These are phyloP conservation scores for Thecocarcelia acutangulata DNA, from an alignment of 2,888 invertebrate species.

Conservation along the genomic window DNA sequence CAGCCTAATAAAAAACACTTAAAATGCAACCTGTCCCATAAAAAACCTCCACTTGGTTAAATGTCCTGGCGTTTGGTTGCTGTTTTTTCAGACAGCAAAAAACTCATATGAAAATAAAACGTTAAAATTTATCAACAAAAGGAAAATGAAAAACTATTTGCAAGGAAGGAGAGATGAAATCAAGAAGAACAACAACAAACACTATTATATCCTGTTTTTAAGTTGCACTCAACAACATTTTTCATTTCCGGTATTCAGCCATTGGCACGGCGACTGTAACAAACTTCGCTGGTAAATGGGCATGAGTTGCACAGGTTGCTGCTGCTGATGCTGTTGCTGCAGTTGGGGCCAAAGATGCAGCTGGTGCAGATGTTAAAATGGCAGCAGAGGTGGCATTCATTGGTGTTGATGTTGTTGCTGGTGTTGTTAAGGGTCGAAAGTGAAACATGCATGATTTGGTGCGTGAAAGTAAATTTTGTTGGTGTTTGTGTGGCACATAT, in stretches of 20 bases:
- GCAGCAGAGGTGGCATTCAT: background rate
- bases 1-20: slow-evolving; percentile 25
- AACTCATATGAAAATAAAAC: slow-evolving; percentile 18
- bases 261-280: slow-evolving; percentile 71
- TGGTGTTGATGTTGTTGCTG: slow-evolving; percentile 16
- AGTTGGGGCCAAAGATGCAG: slow-evolving; percentile 36
- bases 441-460: slow-evolving; percentile 62
- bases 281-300: slow-evolving; percentile 59
- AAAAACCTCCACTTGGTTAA: slow-evolving; percentile 2
- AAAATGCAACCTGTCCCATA: slow-evolving; percentile 3
- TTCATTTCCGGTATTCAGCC: slow-evolving; percentile 77
- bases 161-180: background rate
- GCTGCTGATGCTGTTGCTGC: slow-evolving; percentile 33
- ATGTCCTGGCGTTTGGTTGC: slow-evolving; percentile 12
- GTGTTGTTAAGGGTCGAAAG: slow-evolving; percentile 56
- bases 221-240: slow-evolving; percentile 38
- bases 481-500: slow-evolving; percentile 42
- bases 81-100: background rate
- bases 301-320: slow-evolving; percentile 52
- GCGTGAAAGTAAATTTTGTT: slow-evolving; percentile 51
- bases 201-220: slow-evolving; percentile 24
- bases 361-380: slow-evolving; percentile 15
- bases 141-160: background rate
- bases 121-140: slow-evolving; percentile 14
- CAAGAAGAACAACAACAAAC: background rate